Percentiles rank a stretch among this genome's conserved stretches.
phyloP scores from a whole-genome alignment of 2,113 vertebrate genomes.

The Sebastes fasciatus region DNA sequence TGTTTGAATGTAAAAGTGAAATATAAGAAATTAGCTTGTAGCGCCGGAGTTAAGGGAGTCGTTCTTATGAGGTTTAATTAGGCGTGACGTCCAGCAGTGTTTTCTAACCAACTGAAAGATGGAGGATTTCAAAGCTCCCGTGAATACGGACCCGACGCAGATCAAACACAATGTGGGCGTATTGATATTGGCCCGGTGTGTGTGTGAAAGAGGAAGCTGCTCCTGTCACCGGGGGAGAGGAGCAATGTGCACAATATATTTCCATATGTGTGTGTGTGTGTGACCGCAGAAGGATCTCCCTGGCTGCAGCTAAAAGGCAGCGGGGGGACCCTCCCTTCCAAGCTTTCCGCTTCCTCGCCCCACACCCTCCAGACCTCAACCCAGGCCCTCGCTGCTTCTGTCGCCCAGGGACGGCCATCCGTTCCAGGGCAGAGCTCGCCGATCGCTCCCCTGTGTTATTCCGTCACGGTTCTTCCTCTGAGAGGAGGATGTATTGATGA shows the following conservation, averaged over 20 bases:
- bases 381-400: conserved; percentile 37
- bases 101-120: conserved; percentile 8
- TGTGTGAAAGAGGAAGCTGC: conserved; percentile 69
- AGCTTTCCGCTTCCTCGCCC: conserved; percentile 63
- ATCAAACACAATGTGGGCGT: conserved; percentile 70
- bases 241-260: conserved; percentile 44
- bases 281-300: conserved; percentile 44
- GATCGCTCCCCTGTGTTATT: conserved; percentile 59
- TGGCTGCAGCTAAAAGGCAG: conserved; percentile 51
- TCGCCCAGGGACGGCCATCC: conserved; percentile 40
- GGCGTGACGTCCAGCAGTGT: conserved; percentile 10
- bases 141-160: conserved; percentile 5
- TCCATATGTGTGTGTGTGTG: conserved; percentile 34
- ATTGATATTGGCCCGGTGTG: conserved; percentile 56
- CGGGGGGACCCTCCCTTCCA: conserved; percentile 54
- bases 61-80: conserved; percentile 6
- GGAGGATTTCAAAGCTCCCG: neutral
- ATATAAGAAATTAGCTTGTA: neutral
- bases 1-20: conserved; percentile 9
- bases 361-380: conserved; percentile 64
- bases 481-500: neutral
- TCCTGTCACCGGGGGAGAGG: conserved; percentile 51
- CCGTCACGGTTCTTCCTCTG: conserved; percentile 39
- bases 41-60: neutral
- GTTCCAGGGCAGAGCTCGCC: conserved; percentile 42